These are phyloP conservation scores for Hoplostethus atlanticus DNA, from an alignment of 2,797 vertebrate genomes.

Conservation along the genomic window DNA sequence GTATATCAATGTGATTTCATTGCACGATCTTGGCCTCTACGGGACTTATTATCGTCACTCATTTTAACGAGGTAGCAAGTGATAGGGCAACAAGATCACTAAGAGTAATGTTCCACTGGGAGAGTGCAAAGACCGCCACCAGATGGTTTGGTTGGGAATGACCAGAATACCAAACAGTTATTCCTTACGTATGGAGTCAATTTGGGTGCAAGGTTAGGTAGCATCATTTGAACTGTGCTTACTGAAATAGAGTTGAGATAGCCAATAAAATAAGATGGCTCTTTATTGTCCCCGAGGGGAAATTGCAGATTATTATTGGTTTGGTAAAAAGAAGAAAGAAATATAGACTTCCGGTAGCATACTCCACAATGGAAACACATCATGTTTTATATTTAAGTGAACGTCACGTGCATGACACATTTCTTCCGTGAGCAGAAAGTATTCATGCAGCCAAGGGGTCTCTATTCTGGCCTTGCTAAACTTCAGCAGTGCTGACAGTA, in stretches of 20 bases:
- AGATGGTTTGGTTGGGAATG: constrained; percentile 74
- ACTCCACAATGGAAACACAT: constrained; percentile 36
- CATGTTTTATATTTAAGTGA: constrained; percentile 46
- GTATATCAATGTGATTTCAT: constrained; percentile 78
- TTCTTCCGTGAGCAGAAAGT: constrained; percentile 30
- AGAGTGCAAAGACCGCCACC: constrained; percentile 78
- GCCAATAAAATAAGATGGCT: too few relatives aligned
- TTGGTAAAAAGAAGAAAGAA: constrained; percentile 41
- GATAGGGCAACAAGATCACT: constrained; percentile 76
- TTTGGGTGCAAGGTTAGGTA: constrained; percentile 57
- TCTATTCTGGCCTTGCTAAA: constrained; percentile 4
- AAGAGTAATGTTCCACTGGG: constrained; percentile 64
- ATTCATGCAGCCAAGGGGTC: constrained; percentile 32
- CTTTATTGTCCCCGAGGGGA: constrained; percentile 14
- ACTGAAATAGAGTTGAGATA: constrained; percentile 64
- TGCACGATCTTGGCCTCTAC: constrained; percentile 62
- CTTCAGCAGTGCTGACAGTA: constrained; percentile 22
- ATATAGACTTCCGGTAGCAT: constrained; percentile 43
- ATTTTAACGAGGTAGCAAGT: constrained; percentile 82
- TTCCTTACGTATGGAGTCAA: constrained; percentile 53
- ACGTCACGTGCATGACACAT: constrained; percentile 41
- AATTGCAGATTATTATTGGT: constrained; percentile 34
- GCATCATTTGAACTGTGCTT: constrained; percentile 64
- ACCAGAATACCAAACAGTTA: constrained; percentile 69
- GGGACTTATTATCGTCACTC: constrained; percentile 82